Percentiles rank a stretch among this genome's conserved stretches.
These are phyloP conservation scores for Embiotoca jacksoni DNA, from an alignment of 2,113 vertebrate genomes.

Conservation along the genomic window DNA sequence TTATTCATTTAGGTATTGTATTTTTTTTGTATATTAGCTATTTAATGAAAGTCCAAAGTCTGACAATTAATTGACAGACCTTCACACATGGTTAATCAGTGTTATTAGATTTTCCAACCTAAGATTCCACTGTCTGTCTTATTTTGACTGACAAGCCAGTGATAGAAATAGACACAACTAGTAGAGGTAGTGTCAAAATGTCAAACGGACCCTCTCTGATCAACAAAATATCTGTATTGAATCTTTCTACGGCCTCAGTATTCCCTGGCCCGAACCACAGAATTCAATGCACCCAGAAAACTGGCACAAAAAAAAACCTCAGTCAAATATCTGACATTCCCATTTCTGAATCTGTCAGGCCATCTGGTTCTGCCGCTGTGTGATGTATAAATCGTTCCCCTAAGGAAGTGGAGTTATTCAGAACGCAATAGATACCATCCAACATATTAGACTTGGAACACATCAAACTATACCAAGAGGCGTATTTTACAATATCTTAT, in stretches of 20 bases:
- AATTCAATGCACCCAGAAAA: conserved; percentile 64
- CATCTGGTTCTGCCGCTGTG: conserved; percentile 61
- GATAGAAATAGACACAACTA: conserved; percentile 63
- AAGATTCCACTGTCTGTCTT: conserved; percentile 23
- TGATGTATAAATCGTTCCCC: conserved; percentile 73
- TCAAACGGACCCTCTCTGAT: conserved; percentile 72
- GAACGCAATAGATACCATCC: conserved; percentile 44
- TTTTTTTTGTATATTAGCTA: conserved; percentile 23
- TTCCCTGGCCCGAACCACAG: conserved; percentile 64
- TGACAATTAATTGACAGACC: conserved; percentile 32
- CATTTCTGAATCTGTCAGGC: conserved; percentile 75
- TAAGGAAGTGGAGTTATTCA: conserved; percentile 78
- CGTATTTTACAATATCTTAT: conserved; percentile 49
- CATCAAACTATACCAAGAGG: conserved; percentile 30
- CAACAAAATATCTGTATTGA: conserved; percentile 76
- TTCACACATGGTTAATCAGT: conserved; percentile 38
- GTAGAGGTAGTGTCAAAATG: conserved; percentile 76
- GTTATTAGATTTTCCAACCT: conserved; percentile 10
- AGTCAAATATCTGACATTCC: conserved; percentile 75
- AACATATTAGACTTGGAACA: conserved; percentile 35
- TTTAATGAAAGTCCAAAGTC: conserved; percentile 24
- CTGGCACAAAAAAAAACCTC: conserved; percentile 56
- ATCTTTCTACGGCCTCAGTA: conserved; percentile 61
- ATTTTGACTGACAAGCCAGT: conserved; percentile 65
- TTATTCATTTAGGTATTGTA: background rate